Base-by-base conservation (phyloP, 1,140 invertebrate species). In the Scaptomyza hsui region DNA sequence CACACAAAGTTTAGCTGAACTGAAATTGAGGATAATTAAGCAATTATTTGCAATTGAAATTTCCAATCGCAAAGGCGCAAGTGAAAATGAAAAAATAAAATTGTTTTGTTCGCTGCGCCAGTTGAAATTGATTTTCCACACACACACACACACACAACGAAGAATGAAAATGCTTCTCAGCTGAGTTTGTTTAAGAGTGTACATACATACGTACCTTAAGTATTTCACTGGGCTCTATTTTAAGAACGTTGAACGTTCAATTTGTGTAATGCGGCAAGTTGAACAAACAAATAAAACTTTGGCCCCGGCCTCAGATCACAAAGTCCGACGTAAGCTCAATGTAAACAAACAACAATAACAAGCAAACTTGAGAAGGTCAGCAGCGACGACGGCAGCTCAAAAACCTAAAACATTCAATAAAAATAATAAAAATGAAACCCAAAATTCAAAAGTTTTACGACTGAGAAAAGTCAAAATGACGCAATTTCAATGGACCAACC, bases 21-120 rank as follows among this genome's bases (percentile, higher is more conserved):
- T 78, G 73, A 70, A 85, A 85, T 85, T 81, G 78, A 62, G 37
- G 53, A 81, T 85, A 85, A 85, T 85, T 86, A 86, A 83, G 69
- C 68, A 75, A 83, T 82, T 80, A 80, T 80, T 77, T 81, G 79
- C 81, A 81, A 85, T 85, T 85, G 68, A 88, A 82, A 82, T 74
- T 72, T 47, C 48, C 75, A 85, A 72, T 82, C 63, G 67, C 26
- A 29, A 29, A 45, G 71, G 19, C 35, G 51, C 16, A 53, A 79
- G 64, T 79, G 76, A 80, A 71, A 75, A 41, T 61, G 63, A 75
- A 79, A 53, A 52, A 21, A 49, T 49, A 21, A 72, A 75, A 61
- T 37, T 37, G 12, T 37, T 37, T 37, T n/a, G 7, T n/a, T n/a
- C 26, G 24, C 45, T 44, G 51, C 24, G 16, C 9, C 80, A 85